phyloP scores from a whole-genome alignment of 2,888 invertebrate genomes.

The Peribatodes rhomboidaria region DNA sequence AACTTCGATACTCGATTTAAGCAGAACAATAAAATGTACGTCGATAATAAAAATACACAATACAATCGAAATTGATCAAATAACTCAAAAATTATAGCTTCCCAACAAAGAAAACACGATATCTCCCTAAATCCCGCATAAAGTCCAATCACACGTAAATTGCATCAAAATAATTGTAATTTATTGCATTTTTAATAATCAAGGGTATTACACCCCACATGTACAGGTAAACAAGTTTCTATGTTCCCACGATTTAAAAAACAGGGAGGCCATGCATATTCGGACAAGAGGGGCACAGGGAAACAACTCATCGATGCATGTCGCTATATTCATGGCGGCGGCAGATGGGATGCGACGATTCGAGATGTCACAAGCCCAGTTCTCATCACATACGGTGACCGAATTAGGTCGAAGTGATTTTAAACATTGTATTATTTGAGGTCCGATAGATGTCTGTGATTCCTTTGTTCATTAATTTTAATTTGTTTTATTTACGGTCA shows the following conservation, averaged over 20 bases:
- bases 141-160: conserved; percentile 71
- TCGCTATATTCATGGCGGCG: conserved; percentile 48
- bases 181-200: conserved; percentile 79
- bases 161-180: conserved; percentile 80
- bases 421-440: background rate
- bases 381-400: conserved; percentile 55
- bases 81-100: conserved; percentile 37
- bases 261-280: conserved; percentile 69
- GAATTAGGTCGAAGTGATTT: conserved; percentile 45
- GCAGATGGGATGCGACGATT: conserved; percentile 59
- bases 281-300: conserved; percentile 66
- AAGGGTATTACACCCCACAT: conserved; percentile 65
- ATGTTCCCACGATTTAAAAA: conserved; percentile 79
- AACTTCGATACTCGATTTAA: no score
- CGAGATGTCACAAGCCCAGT: conserved; percentile 52
- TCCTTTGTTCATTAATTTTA: background rate
- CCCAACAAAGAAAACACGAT: conserved; percentile 30
- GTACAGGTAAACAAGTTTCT: conserved; percentile 77
- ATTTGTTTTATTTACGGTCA: background rate
- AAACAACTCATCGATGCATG: conserved; percentile 66
- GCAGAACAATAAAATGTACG: no score
- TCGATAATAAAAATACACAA: conserved; percentile 1
- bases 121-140: conserved; percentile 56
- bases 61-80: conserved; percentile 14
- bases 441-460: background rate